Base-by-base conservation (phyloP, 2,797 vertebrate species). In the Neosilurus mollespiculum region DNA sequence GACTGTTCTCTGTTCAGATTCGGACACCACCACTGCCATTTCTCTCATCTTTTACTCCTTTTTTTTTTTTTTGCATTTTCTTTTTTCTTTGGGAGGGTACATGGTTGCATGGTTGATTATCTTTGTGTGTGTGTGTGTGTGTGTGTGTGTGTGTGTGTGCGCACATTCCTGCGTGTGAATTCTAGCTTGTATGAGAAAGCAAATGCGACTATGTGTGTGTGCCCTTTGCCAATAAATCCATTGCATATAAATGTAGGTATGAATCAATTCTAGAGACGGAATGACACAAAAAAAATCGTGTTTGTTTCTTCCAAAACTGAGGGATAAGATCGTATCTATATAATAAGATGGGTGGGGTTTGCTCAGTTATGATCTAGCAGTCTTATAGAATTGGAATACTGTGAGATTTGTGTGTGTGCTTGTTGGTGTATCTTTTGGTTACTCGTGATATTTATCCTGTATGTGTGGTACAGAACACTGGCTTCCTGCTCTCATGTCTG, bases 381-480 rank as follows among this genome's bases (percentile, higher is more conserved):
- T 95, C 94, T 95, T 95, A 95, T 94, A 95, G 93, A 95, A 94
- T 95, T 95, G 93, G 92, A 93, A 95, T 94, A 95, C 95, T 95
- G 94, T 96, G 94, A 95, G 95, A 43, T 1, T 91, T 92, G 92
- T 82, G 89, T 92, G 18, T 34, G 85, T 0, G 90, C 43, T 43
- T 92, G 90, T 83, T 18, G 1, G 54, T 59, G 30, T 37, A n/a
- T 77, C 7, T 49, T 94, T 89, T 93, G 91, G 94, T 94, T 94
- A 91, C 90, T 94, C 71, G 81, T 89, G 94, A 95, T 96, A 97
- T 96, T 96, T 96, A 95, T 96, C 94, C 95, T 95, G 94, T 95
- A 94, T 93, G 93, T 95, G 93, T 96, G 95, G 94, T 96, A 96
- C 95, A 96, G 92, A 95, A 95, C 94, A 95, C 95, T 96, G 94